Evolutionary conservation across 64 coral and sea anemone species (phyloP), one percentile per base, ranked within the genome.

Genomic region (Montipora efflorescens): DNA sequence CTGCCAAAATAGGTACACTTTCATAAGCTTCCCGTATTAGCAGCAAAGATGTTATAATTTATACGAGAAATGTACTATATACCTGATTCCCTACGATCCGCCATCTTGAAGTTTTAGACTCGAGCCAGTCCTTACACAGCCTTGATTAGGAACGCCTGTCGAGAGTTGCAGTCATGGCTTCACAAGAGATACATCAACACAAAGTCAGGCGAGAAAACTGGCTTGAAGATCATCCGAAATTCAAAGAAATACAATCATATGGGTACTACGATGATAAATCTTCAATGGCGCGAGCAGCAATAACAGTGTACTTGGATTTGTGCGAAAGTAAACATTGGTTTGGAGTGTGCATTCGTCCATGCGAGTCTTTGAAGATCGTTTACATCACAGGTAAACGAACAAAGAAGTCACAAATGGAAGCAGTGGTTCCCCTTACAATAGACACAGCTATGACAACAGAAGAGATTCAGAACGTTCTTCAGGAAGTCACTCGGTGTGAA

Each of bases 241-340:
- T 93, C 21, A 90, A 93, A 50, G 92, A 96, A 88, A 91, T 96
- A 71, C 79, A 79, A 11, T 87, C 80, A 8, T 96, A 94, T 19
- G 95, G 95, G 19, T 96, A 87, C 59, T 80, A 68, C n/a, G 72
- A 81, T 78, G 83, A 80, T 66, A 87, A 92, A 12, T 14, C 52
- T 5, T 74, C 74, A 5, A 1, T 82, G 15, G 64, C 92, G 67
- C 71, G 95, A 79, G 74, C 90, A 1, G 91, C 79, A 7, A 96
- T 96, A 61, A 58, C 88, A 55, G 95, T 96, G 53, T 96, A 96
- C 75, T 19, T 96, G 22, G 95, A 96, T 57, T 79, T 96, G 36
- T 93, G 90, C 21, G 95, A 96, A 96, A 83, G 47, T 9, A 96
- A 96, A 69, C 84, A 92, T 12, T 96, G 95, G 95, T 96, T 96